Conservation (phyloP, 2,113 vertebrate species). For the Dasyornis broadbenti region DNA sequence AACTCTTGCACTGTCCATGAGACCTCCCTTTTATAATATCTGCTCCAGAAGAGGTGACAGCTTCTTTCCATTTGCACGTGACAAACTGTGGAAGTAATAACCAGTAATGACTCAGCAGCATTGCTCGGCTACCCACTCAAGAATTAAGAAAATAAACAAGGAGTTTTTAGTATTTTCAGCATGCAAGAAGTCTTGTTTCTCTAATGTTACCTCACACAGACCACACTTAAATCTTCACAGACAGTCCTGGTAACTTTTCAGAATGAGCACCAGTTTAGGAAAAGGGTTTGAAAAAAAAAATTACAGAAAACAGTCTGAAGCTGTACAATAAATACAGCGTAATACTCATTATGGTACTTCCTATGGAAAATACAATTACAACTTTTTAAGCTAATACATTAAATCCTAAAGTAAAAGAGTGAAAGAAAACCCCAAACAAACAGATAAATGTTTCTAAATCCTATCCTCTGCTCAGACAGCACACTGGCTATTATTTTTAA, state of each 20-base stretch:
- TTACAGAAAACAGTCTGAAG: not conserved
- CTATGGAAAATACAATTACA: not conserved
- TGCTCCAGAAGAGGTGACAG: not conserved
- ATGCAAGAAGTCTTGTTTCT: not conserved
- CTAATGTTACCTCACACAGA: not conserved
- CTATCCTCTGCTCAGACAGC: not conserved
- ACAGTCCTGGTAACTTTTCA: not conserved
- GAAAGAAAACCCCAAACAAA: not conserved
- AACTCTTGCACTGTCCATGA: fast-evolving
- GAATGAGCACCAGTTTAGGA: not conserved
- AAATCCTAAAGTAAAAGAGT: not conserved
- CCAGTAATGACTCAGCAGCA: not conserved
- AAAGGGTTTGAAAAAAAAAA: not conserved
- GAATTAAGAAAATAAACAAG: not conserved
- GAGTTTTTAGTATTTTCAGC: not conserved
- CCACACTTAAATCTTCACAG: not conserved
- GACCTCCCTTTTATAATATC: not conserved
- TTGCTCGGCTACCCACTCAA: not conserved
- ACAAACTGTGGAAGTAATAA: not conserved
- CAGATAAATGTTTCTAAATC: not conserved
- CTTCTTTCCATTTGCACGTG: not conserved
- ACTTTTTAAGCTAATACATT: not conserved
- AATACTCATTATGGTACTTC: not conserved
- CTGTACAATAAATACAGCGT: not conserved
- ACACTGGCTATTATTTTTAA: not conserved